A percentile compares a stretch with the other conserved stretches of the same genome.
Conservation (phyloP, 2,113 vertebrate species). For the Rhagologus leucostigma region DNA sequence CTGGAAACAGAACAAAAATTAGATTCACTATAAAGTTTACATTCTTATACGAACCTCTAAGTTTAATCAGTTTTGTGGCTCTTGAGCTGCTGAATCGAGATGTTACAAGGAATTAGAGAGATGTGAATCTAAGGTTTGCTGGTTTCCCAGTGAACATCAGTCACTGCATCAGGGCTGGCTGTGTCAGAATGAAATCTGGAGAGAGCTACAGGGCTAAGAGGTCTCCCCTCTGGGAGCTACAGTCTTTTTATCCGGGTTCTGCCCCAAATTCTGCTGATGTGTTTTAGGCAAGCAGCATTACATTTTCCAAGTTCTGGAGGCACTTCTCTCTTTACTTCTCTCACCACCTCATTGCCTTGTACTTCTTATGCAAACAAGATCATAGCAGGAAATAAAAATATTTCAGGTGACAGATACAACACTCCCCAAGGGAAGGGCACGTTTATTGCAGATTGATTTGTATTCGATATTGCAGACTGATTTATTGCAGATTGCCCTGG, state of each 20-base stretch:
- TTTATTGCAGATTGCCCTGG: neutral
- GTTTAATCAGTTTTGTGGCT: neutral
- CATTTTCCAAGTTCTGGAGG: neutral
- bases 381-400: neutral
- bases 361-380: neutral
- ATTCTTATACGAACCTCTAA: neutral
- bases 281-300: neutral
- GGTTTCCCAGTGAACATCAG: neutral
- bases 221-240: neutral
- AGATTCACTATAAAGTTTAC: neutral
- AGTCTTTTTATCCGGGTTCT: neutral
- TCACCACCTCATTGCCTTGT: neutral
- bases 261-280: neutral
- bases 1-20: neutral
- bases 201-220: accelerated
- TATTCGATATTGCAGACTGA: neutral
- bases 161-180: neutral
- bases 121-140: neutral
- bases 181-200: neutral
- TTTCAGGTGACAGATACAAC: neutral
- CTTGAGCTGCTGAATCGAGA: neutral
- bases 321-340: neutral
- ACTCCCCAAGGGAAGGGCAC: neutral
- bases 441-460: neutral
- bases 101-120: neutral